These are phyloP conservation scores for Neocrepidodera transversa DNA, from an alignment of 2,888 invertebrate species.

Conservation along the genomic window DNA sequence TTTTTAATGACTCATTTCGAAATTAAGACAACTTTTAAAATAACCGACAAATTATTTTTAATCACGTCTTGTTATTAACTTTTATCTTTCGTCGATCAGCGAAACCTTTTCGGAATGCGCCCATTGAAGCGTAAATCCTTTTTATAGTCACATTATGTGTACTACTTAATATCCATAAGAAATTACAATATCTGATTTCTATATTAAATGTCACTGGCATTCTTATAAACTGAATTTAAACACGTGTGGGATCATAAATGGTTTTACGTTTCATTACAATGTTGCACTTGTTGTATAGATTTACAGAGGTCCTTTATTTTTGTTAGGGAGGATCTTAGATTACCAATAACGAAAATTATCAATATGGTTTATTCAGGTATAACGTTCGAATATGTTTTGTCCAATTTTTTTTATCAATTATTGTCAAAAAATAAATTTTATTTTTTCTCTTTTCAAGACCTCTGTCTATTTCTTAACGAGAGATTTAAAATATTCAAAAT, in stretches of 20 bases:
- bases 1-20: too few species aligned
- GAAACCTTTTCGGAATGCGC: constrained; percentile 36
- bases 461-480: too few species aligned
- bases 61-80: not conserved
- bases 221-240: constrained; percentile 24
- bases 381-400: too few species aligned
- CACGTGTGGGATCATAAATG: constrained; percentile 33
- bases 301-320: not conserved
- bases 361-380: too few species aligned
- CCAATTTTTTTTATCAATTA: too few species aligned
- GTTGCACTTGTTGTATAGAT: not conserved
- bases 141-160: constrained; percentile 7
- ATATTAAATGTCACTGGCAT: constrained; percentile 35
- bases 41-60: not conserved
- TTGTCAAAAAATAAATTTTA: too few species aligned
- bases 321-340: not conserved
- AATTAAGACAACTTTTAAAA: too few species aligned
- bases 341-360: not conserved
- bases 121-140: constrained; percentile 35
- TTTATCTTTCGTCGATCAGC: not conserved
- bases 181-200: constrained; percentile 38
- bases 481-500: too few species aligned
- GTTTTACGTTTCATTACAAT: constrained; percentile 15
- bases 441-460: too few species aligned
- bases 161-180: constrained; percentile 24